phyloP scores from a whole-genome alignment of 2,113 vertebrate genomes.

The Psittacula cyanocephala region DNA sequence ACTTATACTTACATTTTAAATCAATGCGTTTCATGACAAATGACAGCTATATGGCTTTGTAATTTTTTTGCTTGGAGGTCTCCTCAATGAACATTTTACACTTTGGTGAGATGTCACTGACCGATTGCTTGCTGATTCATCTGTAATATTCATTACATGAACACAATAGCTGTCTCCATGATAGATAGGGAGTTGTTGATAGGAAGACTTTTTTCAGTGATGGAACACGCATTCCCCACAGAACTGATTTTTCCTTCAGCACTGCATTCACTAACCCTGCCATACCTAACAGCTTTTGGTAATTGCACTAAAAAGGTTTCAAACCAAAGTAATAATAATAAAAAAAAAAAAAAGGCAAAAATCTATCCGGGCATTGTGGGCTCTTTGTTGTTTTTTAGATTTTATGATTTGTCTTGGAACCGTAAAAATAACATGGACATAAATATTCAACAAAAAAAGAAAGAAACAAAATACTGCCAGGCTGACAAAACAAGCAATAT shows the following conservation, averaged over 20 bases:
- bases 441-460: background rate
- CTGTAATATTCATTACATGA: background rate
- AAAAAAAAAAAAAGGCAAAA: background rate
- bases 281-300: background rate
- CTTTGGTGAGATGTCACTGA: background rate
- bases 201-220: background rate
- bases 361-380: background rate
- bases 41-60: background rate
- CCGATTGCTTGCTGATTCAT: background rate
- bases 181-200: background rate
- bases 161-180: background rate
- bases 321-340: background rate
- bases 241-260: background rate
- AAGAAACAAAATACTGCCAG: background rate
- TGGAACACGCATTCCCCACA: background rate
- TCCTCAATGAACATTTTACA: background rate
- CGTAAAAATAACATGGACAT: background rate
- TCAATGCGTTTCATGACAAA: background rate
- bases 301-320: conserved; percentile 31
- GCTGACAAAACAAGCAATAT: background rate
- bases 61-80: background rate
- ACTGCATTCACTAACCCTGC: background rate
- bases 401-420: background rate
- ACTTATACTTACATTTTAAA: background rate
- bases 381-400: background rate